phyloP scores from a whole-genome alignment of 2,113 vertebrate species.

The Leiothrix lutea region DNA sequence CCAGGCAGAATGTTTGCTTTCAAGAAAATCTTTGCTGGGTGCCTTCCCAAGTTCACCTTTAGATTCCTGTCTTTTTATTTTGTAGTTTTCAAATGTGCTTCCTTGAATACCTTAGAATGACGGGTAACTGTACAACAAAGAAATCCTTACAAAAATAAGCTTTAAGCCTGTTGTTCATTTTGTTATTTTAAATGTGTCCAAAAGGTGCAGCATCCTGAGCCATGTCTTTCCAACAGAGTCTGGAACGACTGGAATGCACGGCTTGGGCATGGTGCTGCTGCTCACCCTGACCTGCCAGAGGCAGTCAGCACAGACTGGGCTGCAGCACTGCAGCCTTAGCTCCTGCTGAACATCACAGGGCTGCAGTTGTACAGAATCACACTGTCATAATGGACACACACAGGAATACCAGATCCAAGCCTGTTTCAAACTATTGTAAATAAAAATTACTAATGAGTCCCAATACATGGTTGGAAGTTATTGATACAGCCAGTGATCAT shows the following conservation, averaged over 20 bases:
- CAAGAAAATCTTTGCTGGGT: not conserved
- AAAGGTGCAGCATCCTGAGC: not conserved
- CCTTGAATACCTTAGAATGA: not conserved
- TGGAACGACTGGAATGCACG: fast-evolving
- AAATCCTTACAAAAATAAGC: not conserved
- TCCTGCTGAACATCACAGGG: not conserved
- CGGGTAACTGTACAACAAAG: not conserved
- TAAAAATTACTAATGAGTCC: not conserved
- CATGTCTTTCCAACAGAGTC: not conserved
- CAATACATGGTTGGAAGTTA: not conserved
- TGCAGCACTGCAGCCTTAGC: not conserved
- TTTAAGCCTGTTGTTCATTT: not conserved
- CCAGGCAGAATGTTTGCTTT: not conserved
- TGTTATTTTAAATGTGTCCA: not conserved
- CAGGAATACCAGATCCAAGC: not conserved
- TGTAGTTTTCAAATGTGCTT: not conserved
- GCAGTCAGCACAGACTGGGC: not conserved
- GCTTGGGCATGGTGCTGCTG: not conserved
- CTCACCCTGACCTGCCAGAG: not conserved
- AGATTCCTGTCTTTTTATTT: not conserved
- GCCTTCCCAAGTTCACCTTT: not conserved
- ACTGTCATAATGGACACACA: not conserved
- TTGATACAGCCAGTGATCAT: not conserved
- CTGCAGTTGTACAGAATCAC: not conserved
- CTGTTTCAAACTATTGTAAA: not conserved